These are phyloP conservation scores for Tapera naevia DNA, from an alignment of 2,797 vertebrate species.

Conservation along the genomic window DNA sequence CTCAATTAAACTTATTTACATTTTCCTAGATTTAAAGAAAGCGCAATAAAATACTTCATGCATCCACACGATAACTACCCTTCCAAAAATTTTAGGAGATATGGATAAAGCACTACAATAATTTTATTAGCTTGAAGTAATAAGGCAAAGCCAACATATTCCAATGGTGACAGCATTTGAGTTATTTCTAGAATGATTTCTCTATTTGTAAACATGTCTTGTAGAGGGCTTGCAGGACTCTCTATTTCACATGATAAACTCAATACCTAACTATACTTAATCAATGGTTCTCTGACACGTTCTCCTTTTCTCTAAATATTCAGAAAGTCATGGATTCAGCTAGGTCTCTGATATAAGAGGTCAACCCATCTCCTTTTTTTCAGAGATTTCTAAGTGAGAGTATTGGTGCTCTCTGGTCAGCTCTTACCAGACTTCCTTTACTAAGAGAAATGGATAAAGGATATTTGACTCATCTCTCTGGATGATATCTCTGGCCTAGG, in stretches of 20 bases:
- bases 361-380: neutral
- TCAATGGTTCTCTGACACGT: neutral
- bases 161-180: neutral
- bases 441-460: neutral
- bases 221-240: neutral
- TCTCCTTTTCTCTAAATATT: neutral
- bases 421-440: neutral
- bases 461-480: neutral
- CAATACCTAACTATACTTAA: neutral
- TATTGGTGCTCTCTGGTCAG: neutral
- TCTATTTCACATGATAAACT: neutral
- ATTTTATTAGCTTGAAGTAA: neutral
- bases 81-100: neutral
- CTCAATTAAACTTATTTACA: neutral
- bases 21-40: neutral
- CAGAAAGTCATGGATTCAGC: neutral
- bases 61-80: neutral
- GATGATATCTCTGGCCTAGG: neutral
- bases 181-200: neutral
- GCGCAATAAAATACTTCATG: neutral
- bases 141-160: neutral
- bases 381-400: neutral
- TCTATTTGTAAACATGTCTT: neutral
- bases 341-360: neutral
- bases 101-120: neutral